Conservation (phyloP, 1,140 invertebrate species). For the Ylistrum balloti region DNA sequence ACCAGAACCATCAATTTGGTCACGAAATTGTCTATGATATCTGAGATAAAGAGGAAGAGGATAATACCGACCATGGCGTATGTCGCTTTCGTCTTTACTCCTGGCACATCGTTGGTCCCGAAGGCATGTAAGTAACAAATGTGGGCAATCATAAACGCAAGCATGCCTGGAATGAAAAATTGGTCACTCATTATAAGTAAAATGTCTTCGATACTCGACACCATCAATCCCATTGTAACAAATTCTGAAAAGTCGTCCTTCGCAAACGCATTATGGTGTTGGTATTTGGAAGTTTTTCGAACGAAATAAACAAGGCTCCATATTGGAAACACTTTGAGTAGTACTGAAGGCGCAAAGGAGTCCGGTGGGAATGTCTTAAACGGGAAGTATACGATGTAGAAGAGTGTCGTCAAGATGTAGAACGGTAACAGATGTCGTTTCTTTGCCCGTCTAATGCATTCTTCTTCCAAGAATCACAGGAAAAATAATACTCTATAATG, state of each 20-base stretch:
- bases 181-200: slow-evolving; percentile 58
- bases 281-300: background rate
- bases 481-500: too few species aligned
- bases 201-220: slow-evolving; percentile 65
- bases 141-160: slow-evolving; percentile 64
- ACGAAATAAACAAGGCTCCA: slow-evolving; percentile 59
- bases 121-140: slow-evolving; percentile 63
- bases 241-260: slow-evolving; percentile 53
- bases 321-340: slow-evolving; percentile 64
- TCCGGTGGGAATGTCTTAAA: background rate
- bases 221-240: slow-evolving; percentile 59
- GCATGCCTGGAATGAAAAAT: slow-evolving; percentile 66
- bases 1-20: slow-evolving; percentile 56
- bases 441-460: background rate
- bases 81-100: slow-evolving; percentile 44
- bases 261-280: background rate
- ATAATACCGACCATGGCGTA: slow-evolving; percentile 46
- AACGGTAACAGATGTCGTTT: background rate
- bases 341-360: background rate
- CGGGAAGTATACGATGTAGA: background rate
- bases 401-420: background rate
- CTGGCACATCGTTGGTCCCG: slow-evolving; percentile 13
- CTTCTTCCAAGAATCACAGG: background rate
- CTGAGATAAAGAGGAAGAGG: slow-evolving; percentile 53
- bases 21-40: slow-evolving; percentile 54